Conservation (phyloP, 2,797 vertebrate genomes). For the Sciurus vulgaris region DNA sequence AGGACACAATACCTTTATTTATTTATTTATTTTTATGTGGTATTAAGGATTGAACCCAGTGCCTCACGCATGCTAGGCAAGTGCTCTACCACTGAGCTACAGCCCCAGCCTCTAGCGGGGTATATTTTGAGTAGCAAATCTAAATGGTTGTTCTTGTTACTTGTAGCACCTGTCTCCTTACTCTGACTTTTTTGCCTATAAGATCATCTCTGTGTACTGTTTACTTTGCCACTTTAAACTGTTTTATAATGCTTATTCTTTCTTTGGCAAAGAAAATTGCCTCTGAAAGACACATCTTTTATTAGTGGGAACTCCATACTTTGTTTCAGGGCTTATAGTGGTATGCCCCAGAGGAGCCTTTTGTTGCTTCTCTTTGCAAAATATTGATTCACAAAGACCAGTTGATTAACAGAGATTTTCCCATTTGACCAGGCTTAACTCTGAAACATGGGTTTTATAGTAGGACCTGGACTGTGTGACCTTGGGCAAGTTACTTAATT, state of each 20-base stretch:
- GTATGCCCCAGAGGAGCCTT: not conserved
- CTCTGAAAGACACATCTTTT: not conserved
- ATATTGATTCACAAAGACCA: not conserved
- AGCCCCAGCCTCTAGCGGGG: not conserved
- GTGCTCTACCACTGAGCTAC: too few relatives aligned
- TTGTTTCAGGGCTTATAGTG: not conserved
- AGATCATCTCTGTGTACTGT: not conserved
- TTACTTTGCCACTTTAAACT: slow-evolving; percentile 7
- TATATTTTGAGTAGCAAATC: not conserved
- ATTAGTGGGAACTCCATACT: not conserved
- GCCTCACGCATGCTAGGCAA: too few relatives aligned
- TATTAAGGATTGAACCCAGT: too few relatives aligned
- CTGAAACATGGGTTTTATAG: not conserved
- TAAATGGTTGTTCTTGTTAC: slow-evolving; percentile 27
- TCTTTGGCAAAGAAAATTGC: slow-evolving; percentile 3
- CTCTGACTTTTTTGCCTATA: slow-evolving; percentile 43
- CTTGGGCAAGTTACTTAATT: slow-evolving; percentile 36
- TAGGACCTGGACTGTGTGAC: not conserved
- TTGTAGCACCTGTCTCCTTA: slow-evolving; percentile 6
- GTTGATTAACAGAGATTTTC: not conserved
- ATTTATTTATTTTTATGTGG: too few relatives aligned
- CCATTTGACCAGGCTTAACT: not conserved
- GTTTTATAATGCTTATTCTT: slow-evolving; percentile 50
- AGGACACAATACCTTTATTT: too few relatives aligned
- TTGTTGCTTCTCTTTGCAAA: not conserved